Percentiles rank a stretch among this genome's conserved stretches.
Evolutionary conservation across 2,888 invertebrate genomes (phyloP).

Genomic region (Iselma pallidipennis): DNA sequence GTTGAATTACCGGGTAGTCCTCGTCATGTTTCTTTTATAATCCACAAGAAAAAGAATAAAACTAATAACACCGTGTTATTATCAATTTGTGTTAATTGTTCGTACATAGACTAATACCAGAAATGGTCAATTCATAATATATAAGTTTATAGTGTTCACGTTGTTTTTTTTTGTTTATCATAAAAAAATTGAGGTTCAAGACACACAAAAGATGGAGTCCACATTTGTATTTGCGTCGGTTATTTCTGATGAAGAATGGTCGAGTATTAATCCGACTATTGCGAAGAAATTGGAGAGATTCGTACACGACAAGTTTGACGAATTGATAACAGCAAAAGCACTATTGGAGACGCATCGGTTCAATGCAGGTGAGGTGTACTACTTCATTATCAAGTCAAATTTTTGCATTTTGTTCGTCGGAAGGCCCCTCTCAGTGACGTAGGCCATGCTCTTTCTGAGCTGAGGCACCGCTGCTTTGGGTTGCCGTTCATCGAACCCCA

Average conservation of each 20-base stretch:
- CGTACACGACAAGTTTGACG: constrained; percentile 67
- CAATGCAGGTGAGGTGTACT: constrained; percentile 61
- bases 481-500: too few relatives aligned
- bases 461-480: too few relatives aligned
- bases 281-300: constrained; percentile 66
- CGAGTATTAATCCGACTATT: constrained; percentile 59
- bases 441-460: too few relatives aligned
- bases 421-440: too few relatives aligned
- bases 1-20: background rate
- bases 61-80: background rate
- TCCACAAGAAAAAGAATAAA: background rate
- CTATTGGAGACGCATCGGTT: constrained; percentile 69
- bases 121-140: background rate
- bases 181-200: background rate
- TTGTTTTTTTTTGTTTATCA: background rate
- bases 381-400: too few relatives aligned
- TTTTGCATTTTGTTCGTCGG: too few relatives aligned
- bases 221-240: constrained; percentile 49
- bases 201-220: constrained; percentile 43
- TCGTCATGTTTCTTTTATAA: background rate
- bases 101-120: background rate
- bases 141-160: background rate
- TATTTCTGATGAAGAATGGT: constrained; percentile 61
- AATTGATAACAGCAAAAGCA: constrained; percentile 74
- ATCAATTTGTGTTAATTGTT: too few relatives aligned